These are phyloP conservation scores for Zingel zingel DNA, from an alignment of 2,113 vertebrate species.

Conservation along the genomic window DNA sequence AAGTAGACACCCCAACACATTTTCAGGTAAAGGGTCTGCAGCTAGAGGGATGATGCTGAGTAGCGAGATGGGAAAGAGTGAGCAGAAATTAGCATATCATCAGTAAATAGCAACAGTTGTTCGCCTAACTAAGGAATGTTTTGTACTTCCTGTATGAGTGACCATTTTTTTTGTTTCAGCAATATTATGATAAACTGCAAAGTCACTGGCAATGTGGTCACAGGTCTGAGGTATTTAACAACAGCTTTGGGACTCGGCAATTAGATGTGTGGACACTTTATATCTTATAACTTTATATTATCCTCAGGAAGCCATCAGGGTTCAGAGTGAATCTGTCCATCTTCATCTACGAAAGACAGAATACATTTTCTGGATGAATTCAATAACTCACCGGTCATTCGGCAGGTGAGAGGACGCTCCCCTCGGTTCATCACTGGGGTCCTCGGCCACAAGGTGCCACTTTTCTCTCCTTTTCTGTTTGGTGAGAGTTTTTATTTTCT, in stretches of 20 bases:
- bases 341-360: not conserved
- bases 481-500: slow-evolving; percentile 4
- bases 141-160: too few relatives aligned
- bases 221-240: not conserved
- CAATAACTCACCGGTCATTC: slow-evolving; percentile 50
- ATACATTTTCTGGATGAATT: not conserved
- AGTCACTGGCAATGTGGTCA: not conserved
- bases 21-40: slow-evolving; percentile 64
- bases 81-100: too few relatives aligned
- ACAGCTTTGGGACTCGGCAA: too few relatives aligned
- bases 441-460: slow-evolving; percentile 62
- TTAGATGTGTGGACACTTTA: not conserved
- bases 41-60: not conserved
- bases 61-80: not conserved
- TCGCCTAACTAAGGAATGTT: too few relatives aligned
- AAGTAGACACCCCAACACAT: slow-evolving; percentile 68
- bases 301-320: not conserved
- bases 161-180: not conserved
- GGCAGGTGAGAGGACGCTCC: slow-evolving; percentile 30
- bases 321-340: not conserved
- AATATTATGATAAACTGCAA: not conserved
- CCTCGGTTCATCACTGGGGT: slow-evolving; percentile 20
- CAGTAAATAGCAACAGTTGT: not conserved
- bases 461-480: slow-evolving; percentile 83
- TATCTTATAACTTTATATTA: not conserved